phyloP scores from a whole-genome alignment of 2,113 vertebrate genomes.

The Campylomormyrus numenius region DNA sequence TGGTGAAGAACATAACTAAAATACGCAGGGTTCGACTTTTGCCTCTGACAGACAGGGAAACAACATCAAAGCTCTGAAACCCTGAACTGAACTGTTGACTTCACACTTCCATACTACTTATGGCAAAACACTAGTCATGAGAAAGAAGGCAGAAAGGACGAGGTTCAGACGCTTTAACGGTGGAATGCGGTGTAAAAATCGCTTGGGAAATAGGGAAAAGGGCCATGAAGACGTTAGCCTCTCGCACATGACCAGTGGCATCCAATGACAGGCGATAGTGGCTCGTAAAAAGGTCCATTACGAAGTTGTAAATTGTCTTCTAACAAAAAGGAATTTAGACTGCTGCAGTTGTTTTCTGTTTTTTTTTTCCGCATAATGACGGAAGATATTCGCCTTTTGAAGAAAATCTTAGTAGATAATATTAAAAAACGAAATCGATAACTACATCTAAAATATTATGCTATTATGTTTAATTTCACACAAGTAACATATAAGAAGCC shows the following conservation, averaged over 20 bases:
- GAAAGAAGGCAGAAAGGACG: constrained; percentile 77
- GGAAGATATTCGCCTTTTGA: constrained; percentile 63
- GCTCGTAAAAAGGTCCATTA: constrained; percentile 98
- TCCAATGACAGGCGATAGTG: constrained; percentile 94
- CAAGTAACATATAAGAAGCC: background rate
- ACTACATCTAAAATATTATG: background rate
- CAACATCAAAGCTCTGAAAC: constrained; percentile 18
- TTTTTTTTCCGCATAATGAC: constrained; percentile 79
- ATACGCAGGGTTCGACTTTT: constrained; percentile 32
- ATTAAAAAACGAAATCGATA: background rate
- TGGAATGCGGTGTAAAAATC: constrained; percentile 83
- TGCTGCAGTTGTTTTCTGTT: constrained; percentile 85
- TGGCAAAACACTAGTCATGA: constrained; percentile 37
- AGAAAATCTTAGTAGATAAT: background rate
- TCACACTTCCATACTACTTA: constrained; percentile 37
- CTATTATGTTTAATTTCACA: background rate
- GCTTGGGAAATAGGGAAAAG: constrained; percentile 90
- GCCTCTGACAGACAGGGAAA: constrained; percentile 29
- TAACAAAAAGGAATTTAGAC: constrained; percentile 97
- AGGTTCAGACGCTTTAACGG: constrained; percentile 76
- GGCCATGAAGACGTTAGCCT: constrained; percentile 92
- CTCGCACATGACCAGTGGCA: constrained; percentile 96
- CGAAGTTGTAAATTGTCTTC: constrained; percentile 99
- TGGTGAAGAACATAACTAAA: background rate
- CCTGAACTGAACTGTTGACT: constrained; percentile 19